Percentiles rank a stretch among this genome's conserved stretches.
phyloP scores from a whole-genome alignment of 2,797 vertebrate genomes.

The Aldrovandia affinis region DNA sequence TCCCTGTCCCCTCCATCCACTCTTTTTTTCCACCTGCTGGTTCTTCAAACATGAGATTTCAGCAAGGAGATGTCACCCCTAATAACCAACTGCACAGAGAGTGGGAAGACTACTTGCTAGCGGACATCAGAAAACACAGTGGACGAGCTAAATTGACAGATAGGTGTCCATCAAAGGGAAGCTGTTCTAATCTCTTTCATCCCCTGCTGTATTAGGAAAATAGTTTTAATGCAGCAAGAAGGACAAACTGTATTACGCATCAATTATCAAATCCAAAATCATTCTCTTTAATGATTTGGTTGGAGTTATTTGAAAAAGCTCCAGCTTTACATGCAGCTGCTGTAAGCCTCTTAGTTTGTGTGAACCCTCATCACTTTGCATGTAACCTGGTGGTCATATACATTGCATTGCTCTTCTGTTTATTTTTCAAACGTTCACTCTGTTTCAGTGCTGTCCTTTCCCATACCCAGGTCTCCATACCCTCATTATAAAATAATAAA shows the following conservation, averaged over 20 bases:
- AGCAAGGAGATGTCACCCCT: neutral
- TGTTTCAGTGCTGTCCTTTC: conserved; percentile 56
- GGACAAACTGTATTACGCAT: neutral
- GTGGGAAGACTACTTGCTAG: neutral
- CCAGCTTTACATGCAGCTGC: neutral
- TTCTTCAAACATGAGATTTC: conserved; percentile 7
- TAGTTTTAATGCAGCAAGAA: neutral
- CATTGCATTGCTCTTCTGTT: neutral
- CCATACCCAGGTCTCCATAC: conserved; percentile 48
- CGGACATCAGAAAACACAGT: neutral
- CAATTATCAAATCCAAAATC: neutral
- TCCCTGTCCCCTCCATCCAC: neutral
- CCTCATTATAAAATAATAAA: conserved; percentile 55
- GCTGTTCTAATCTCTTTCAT: neutral
- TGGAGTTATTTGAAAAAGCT: neutral
- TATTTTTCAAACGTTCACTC: conserved; percentile 19
- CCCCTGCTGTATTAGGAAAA: neutral
- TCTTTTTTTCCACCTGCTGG: conserved; percentile 19
- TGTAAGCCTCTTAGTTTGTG: neutral
- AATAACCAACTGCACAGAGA: neutral
- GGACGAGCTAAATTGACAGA: neutral
- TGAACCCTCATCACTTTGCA: neutral
- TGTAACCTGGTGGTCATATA: conserved; percentile 13
- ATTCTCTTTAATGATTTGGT: neutral
- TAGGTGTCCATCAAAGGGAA: neutral